phyloP scores from a whole-genome alignment of 1,140 invertebrate species.

The Apis dorsata region DNA sequence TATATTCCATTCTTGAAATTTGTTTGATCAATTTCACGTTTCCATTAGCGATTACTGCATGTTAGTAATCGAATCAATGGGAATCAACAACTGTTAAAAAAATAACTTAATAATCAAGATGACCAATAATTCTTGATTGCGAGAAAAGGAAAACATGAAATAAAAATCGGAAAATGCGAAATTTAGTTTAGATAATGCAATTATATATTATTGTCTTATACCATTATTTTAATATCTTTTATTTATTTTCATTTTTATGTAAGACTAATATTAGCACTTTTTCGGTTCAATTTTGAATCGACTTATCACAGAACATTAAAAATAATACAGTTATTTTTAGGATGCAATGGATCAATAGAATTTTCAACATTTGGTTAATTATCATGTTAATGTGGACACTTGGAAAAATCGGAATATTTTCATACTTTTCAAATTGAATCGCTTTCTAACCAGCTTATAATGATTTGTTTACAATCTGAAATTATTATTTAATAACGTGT shows the following conservation, averaged over 20 bases:
- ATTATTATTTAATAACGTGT: too few species aligned
- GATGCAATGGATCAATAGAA: constrained; percentile 61
- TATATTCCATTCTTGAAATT: background rate
- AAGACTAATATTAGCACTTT: too few species aligned
- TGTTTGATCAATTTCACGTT: constrained; percentile 63
- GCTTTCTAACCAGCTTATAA: background rate
- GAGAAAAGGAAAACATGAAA: background rate
- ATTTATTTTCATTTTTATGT: too few species aligned
- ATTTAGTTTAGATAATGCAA: background rate
- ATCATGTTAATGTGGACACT: constrained; percentile 9
- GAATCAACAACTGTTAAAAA: too few species aligned
- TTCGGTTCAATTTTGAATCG: too few species aligned
- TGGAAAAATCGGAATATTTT: background rate
- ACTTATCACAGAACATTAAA: background rate
- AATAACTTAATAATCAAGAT: too few species aligned
- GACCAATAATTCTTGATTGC: background rate
- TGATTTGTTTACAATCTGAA: background rate
- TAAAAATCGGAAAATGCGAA: background rate
- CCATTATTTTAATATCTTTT: too few species aligned
- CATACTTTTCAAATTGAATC: background rate
- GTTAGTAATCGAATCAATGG: too few species aligned
- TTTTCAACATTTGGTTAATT: constrained; percentile 41
- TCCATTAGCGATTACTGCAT: background rate
- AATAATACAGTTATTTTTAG: constrained; percentile 55
- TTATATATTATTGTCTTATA: too few species aligned